Conservation (phyloP, 2,888 invertebrate genomes). For the Napeogenes sylphis region DNA sequence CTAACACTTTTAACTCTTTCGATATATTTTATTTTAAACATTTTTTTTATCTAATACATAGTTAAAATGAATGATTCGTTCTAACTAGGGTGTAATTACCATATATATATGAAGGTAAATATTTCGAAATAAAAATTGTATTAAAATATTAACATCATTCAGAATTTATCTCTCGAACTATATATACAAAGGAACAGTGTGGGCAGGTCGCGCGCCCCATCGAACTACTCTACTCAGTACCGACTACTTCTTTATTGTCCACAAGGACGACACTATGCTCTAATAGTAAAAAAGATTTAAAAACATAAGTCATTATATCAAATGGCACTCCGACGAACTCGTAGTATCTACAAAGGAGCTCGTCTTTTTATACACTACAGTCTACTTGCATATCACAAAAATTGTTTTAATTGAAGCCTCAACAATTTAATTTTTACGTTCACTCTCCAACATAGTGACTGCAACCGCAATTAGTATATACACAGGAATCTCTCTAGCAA, state of each 20-base stretch:
- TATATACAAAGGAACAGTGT: slow-evolving; percentile 45
- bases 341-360: slow-evolving; percentile 34
- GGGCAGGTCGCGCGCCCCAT: slow-evolving; percentile 29
- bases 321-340: slow-evolving; percentile 68
- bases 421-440: slow-evolving; percentile 47
- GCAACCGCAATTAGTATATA: slow-evolving; percentile 42
- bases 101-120: slow-evolving; percentile 37
- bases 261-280: slow-evolving; percentile 54
- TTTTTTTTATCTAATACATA: slow-evolving; percentile 53
- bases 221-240: slow-evolving; percentile 37
- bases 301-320: slow-evolving; percentile 56
- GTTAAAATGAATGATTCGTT: slow-evolving; percentile 50
- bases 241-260: slow-evolving; percentile 56
- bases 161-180: slow-evolving; percentile 61
- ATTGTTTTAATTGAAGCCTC: slow-evolving; percentile 69
- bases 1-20: slow-evolving; percentile 38
- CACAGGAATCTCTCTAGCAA: slow-evolving; percentile 55
- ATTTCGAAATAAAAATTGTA: slow-evolving; percentile 49
- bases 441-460: slow-evolving; percentile 39
- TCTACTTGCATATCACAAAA: slow-evolving; percentile 72
- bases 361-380: slow-evolving; percentile 51
- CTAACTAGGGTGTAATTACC: slow-evolving; percentile 54
- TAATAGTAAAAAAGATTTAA: slow-evolving; percentile 48
- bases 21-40: slow-evolving; percentile 42
- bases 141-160: slow-evolving; percentile 73